phyloP scores from a whole-genome alignment of 2,113 vertebrate genomes.

The Lepisosteus oculatus region DNA sequence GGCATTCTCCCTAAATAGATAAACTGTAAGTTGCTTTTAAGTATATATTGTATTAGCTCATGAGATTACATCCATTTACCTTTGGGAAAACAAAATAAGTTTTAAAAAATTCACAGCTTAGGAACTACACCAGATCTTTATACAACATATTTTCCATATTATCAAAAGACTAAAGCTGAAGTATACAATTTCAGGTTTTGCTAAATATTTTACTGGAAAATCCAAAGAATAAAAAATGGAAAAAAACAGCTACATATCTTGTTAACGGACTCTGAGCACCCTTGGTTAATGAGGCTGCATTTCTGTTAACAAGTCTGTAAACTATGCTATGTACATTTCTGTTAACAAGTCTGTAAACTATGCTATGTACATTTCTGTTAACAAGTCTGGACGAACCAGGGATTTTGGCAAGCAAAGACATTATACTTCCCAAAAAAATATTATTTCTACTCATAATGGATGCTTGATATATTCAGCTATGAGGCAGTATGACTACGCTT shows the following conservation, averaged over 20 bases:
- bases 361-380: constrained; percentile 25
- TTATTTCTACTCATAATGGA: not conserved
- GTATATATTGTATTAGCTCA: no score
- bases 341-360: constrained; percentile 13
- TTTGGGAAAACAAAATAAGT: no score
- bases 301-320: constrained; percentile 18
- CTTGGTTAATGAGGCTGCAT: constrained; percentile 25
- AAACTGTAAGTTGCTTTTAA: no score
- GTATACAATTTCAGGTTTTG: not conserved
- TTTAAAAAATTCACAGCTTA: no score
- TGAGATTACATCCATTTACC: no score
- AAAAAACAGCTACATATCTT: constrained; percentile 15
- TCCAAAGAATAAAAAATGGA: not conserved
- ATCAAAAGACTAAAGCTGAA: no score
- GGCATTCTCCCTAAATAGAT: no score
- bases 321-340: constrained; percentile 20
- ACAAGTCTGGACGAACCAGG: constrained; percentile 14
- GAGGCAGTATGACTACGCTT: not conserved
- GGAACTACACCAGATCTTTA: no score
- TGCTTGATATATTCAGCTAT: not conserved
- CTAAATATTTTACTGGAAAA: not conserved
- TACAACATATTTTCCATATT: no score
- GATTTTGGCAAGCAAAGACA: not conserved
- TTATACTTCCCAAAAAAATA: not conserved
- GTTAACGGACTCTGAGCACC: constrained; percentile 25